These are phyloP conservation scores for Malurus elegans DNA, from an alignment of 2,113 vertebrate genomes.

Conservation along the genomic window DNA sequence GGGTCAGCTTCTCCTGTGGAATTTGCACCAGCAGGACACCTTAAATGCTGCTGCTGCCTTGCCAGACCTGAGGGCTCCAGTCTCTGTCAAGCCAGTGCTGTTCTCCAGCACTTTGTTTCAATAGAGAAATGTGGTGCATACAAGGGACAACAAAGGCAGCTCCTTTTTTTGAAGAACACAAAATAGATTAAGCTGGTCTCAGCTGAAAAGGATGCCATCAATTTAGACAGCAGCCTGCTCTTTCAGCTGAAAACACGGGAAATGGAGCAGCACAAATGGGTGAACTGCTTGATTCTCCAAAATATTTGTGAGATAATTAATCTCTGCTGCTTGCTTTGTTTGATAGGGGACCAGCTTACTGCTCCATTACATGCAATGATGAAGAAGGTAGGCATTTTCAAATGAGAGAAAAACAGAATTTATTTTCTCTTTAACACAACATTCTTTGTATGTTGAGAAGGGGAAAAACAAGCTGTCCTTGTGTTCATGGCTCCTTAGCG, in stretches of 20 bases:
- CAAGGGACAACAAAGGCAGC: conserved; percentile 41
- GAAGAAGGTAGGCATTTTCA: conserved; percentile 46
- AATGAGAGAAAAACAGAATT: conserved; percentile 42
- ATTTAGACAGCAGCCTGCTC: conserved; percentile 59
- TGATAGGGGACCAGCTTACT: conserved; percentile 39
- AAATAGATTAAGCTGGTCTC: conserved; percentile 59
- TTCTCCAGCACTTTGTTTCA: conserved; percentile 45
- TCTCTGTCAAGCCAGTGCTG: conserved; percentile 13
- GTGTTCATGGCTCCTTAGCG: not conserved
- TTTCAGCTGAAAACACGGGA: conserved; percentile 63
- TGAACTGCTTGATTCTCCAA: conserved; percentile 56
- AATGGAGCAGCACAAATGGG: conserved; percentile 59
- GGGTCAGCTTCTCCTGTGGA: not conserved
- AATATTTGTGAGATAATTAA: conserved; percentile 68
- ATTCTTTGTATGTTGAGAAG: conserved; percentile 45
- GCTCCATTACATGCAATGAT: conserved; percentile 40
- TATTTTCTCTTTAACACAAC: conserved; percentile 49
- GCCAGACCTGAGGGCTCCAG: conserved; percentile 49
- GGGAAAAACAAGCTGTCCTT: conserved; percentile 39
- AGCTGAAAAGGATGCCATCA: conserved; percentile 57
- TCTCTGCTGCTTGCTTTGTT: conserved; percentile 51
- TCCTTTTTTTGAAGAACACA: conserved; percentile 40
- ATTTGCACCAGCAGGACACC: not conserved
- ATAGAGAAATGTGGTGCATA: conserved; percentile 21
- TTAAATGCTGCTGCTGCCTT: not conserved